These are phyloP conservation scores for Mirza zaza DNA, from an alignment of 2,113 vertebrate species.

Conservation along the genomic window DNA sequence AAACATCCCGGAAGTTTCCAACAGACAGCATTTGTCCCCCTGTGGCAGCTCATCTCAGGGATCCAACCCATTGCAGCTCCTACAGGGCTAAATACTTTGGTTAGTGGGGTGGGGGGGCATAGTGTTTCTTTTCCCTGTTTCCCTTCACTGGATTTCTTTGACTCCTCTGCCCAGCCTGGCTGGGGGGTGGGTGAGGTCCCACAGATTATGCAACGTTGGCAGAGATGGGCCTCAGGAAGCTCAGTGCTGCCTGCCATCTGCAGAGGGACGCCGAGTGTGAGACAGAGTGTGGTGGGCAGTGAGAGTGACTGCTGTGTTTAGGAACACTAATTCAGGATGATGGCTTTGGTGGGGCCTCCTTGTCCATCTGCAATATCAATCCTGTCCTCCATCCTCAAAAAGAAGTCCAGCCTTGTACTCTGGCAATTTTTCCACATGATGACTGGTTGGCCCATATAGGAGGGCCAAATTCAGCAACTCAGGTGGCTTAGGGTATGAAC, in stretches of 20 bases:
- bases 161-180: not conserved
- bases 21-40: not conserved
- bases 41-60: not conserved
- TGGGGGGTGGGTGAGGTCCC: not conserved
- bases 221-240: not conserved
- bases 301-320: not conserved
- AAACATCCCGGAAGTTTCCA: not conserved
- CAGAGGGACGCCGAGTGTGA: not conserved
- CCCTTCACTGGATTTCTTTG: not conserved
- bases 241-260: no score
- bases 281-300: no score
- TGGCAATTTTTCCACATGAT: not conserved
- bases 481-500: not conserved
- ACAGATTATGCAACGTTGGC: not conserved
- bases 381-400: not conserved
- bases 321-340: not conserved
- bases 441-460: not conserved
- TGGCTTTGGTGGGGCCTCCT: not conserved
- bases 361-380: not conserved
- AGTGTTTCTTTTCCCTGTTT: not conserved
- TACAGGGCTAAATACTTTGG: rapidly evolving
- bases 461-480: not conserved
- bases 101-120: no score
- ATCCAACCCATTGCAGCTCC: not conserved
- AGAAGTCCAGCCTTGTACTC: not conserved